Conservation (phyloP, 2,888 invertebrate genomes). For the Iselma pallidipennis region DNA sequence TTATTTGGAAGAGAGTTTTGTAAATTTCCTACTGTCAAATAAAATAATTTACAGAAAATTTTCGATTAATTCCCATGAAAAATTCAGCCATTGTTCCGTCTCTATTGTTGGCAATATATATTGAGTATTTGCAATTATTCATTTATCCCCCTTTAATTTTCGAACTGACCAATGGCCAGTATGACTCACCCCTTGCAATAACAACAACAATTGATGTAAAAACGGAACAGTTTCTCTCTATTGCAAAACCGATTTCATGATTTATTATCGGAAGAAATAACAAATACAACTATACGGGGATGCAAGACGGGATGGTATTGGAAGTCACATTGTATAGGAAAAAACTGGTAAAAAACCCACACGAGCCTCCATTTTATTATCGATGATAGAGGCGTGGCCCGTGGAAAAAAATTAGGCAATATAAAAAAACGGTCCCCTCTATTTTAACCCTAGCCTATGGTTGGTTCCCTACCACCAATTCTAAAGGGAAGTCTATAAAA, state of each 20-base stretch:
- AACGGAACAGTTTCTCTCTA: conserved; percentile 33
- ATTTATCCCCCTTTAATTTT: conserved; percentile 14
- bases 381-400: conserved; percentile 31
- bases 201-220: conserved; percentile 29
- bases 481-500: background rate
- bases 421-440: conserved; percentile 36
- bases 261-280: conserved; percentile 37
- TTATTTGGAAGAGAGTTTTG: no score
- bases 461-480: background rate
- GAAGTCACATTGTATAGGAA: no score
- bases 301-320: background rate
- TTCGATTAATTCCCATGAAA: background rate
- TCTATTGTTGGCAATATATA: background rate
- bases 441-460: conserved; percentile 24
- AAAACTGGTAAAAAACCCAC: conserved; percentile 5
- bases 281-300: conserved; percentile 29
- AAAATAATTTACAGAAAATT: conserved; percentile 1
- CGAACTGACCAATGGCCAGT: conserved; percentile 36
- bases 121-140: conserved; percentile 20
- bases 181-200: conserved; percentile 34
- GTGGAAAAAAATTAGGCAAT: conserved; percentile 27
- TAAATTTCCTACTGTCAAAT: conserved; percentile 1
- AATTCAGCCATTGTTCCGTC: background rate
- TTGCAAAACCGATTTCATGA: conserved; percentile 34
- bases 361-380: conserved; percentile 34